A percentile compares a stretch with the other conserved stretches of the same genome.
Evolutionary conservation across 2,888 invertebrate genomes (phyloP).

Genomic region (Trissoscelio sp.): DNA sequence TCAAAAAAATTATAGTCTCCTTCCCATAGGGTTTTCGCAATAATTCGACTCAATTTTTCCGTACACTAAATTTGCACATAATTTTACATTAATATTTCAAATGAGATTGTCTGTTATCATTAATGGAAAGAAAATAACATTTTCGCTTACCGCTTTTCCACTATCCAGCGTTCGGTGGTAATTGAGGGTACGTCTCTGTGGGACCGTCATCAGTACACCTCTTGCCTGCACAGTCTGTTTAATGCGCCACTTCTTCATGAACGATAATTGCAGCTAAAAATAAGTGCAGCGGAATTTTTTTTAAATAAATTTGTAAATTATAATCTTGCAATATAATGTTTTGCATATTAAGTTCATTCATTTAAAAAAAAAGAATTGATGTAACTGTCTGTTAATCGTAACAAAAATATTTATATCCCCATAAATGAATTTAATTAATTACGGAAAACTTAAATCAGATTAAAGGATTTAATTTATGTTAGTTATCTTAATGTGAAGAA

Average conservation of each 20-base stretch:
- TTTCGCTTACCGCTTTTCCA: conserved; percentile 18
- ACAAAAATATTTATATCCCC: too few species aligned
- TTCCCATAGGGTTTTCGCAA: too few species aligned
- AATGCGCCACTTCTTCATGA: conserved; percentile 20
- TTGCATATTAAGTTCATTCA: too few species aligned
- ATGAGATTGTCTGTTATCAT: conserved; percentile 11
- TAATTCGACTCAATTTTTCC: too few species aligned
- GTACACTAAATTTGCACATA: neutral
- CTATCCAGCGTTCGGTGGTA: conserved; percentile 23
- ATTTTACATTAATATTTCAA: conserved; percentile 13
- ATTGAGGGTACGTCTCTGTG: conserved; percentile 30
- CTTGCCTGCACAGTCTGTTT: conserved; percentile 9
- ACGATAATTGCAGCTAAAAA: conserved; percentile 17
- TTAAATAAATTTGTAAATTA: neutral
- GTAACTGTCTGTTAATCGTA: too few species aligned
- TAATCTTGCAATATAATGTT: neutral
- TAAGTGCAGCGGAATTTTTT: neutral
- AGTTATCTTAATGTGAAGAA: too few species aligned
- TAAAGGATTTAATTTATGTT: too few species aligned
- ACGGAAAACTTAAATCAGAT: too few species aligned
- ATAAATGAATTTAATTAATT: too few species aligned
- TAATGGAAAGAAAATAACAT: conserved; percentile 26
- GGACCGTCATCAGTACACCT: conserved; percentile 6
- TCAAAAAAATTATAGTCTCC: too few species aligned
- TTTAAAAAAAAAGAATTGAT: too few species aligned